Evolutionary conservation across 2,888 invertebrate species (phyloP), one percentile per base, ranked within the genome.

Genomic region (Drosophila basisetae): DNA sequence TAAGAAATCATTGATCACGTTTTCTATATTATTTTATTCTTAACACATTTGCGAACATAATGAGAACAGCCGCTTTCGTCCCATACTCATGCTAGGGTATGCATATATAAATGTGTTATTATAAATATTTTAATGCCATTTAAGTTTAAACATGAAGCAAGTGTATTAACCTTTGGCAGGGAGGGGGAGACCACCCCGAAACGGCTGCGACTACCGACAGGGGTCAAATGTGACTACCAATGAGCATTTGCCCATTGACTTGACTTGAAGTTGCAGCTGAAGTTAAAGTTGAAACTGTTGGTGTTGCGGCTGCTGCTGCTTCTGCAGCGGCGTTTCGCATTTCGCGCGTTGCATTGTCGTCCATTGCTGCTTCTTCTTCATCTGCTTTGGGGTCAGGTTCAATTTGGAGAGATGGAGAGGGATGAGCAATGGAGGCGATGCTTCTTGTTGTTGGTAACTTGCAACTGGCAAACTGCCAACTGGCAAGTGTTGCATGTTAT

Each of bases 81-180:
- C 30, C 16, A 7, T 4, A 9, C 13, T 11, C 13, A 18, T 5
- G 7, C 25, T 33, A 71, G 68, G 68, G 68, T 58, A 69, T 69
- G 18, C 18, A 70, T 52, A 54, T 37, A 37, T 55, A 69, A 71
- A 78, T 77, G 85, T 83, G 86, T 86, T 86, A 89, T 89, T 89
- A 90, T 76, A 89, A 90, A 86, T 89, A 90, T 90, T 90, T 79
- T 86, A 86, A 76, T 86, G 87, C 91, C 76, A 85, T 90, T 90
- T 88, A 82, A 83, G 74, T 80, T 86, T 89, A 85, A 90, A 83
- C 90, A 89, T 78, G 68, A 86, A 89, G 68, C 89, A 83, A 85
- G 80, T 76, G 79, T 81, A 86, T 86, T 86, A 89, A 90, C 85
- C 85, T 74, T 73, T 71, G 81, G 53, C 41, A 28, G 55, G 56